Base-by-base conservation (phyloP, 2,888 invertebrate genomes). In the Aleiodes leptofemur region DNA sequence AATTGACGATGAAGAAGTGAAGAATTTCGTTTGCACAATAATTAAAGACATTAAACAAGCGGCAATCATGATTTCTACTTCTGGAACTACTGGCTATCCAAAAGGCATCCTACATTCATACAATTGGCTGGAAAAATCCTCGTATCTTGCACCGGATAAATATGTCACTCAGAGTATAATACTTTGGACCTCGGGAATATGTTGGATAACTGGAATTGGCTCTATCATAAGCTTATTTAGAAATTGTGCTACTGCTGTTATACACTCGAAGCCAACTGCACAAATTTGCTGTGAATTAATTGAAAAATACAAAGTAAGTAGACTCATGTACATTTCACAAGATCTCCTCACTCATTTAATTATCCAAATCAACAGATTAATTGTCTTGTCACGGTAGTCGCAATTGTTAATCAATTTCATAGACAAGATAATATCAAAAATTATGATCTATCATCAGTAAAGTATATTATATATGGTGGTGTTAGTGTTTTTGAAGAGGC, bases 51-150 rank as follows among this genome's bases (percentile, higher is more conserved):
- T 70, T 2, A 61, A 80, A 1, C 72, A 82, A 1, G 69, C 79
- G 4, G 83, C 82, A 4, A 13, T 82, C 2, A 81, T 84, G 51
- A 43, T 84, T 9, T 83, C 76, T 43, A 81, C 82, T 5, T 84
- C 83, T 6, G 85, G 84, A 34, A 80, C 79, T 1, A 80, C 80
- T 6, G 83, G 83, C 14, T 16, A 77, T 9, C 82, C 84, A 23
- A 85, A 85, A 66, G 80, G 79, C 13, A 78, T 82, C 11, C 59
- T 76, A 6, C 78, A 80, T 29, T 77, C 80, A 23, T 82, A 85
- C 69, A 66, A 73, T 81, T 71, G 55, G 6, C 13, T 86, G 0
- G 78, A 80, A 55, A 53, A 68, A 14, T 38, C 6, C 8, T 38
- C 69, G 1, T 7, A 29, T 0, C 66, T 76, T 3, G 16, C 16